Base-by-base conservation (phyloP, 2,888 invertebrate species). In the Saturnia pavonia region DNA sequence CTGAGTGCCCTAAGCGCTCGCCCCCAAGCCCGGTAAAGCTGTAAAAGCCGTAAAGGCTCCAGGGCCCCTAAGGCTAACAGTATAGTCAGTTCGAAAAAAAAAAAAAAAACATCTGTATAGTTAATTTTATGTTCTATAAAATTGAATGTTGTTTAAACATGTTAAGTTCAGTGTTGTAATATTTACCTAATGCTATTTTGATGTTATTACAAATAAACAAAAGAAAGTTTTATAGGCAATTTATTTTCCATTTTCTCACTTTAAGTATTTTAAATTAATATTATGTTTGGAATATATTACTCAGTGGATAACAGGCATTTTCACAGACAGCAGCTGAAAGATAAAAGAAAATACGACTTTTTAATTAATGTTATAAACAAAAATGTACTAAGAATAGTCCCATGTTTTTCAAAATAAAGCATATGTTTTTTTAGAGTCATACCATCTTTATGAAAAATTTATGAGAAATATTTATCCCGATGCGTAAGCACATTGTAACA, bases 221-320 rank as follows among this genome's bases (percentile, higher is more conserved):
- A 60, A 27, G 25, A 27, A 60, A 60, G 12, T 60, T 12, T 14
- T 60, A 12, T 27, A 27, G 27, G 27, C 25, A 25, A 14, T 60
- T 60, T 60, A 25, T 14, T 60, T 60, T 60, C 27, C 25, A 25
- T 60, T 54, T n/a, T 1, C 11, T 57, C 57, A 27, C 6, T 60
- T 60, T 27, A 27, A 60, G 12, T 27, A 22, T 60, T 60, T 60
- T 2, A 60, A 60, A 25, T 6, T 9, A 60, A 25, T 60, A 60
- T 60, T 60, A 65, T 40, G 40, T 40, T n/a, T n/a, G 40, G n/a
- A 40, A 19, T 9, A 40, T 65, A 1, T 8, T 69, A 27, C 73
- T 83, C n/a, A 93, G 74, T 88, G 85, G 66, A 91, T 88, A 19
- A 89, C 89, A 66, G 92, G 92, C 93, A 93, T 92, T 79, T 91